phyloP scores from a whole-genome alignment of 1,140 invertebrate genomes.

The Eriosoma lanigerum region DNA sequence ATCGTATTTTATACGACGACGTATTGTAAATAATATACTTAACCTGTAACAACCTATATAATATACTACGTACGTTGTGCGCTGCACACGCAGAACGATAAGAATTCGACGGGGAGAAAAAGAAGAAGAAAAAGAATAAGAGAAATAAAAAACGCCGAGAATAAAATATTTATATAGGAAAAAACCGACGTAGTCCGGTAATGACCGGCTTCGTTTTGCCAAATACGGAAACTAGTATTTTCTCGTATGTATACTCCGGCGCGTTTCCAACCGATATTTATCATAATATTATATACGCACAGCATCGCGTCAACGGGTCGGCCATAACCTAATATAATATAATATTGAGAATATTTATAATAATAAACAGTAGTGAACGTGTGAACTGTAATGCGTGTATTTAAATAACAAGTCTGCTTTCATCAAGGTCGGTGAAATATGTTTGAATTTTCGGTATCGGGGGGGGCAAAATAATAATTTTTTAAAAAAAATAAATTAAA shows the following conservation, averaged over 20 bases:
- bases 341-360: no score
- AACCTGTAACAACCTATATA: not conserved
- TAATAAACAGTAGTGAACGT: no score
- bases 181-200: conserved; percentile 21
- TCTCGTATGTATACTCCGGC: conserved; percentile 8
- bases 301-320: not conserved
- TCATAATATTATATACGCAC: conserved; percentile 7
- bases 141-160: not conserved
- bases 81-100: not conserved
- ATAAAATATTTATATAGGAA: not conserved
- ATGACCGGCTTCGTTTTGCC: conserved; percentile 42
- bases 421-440: no score
- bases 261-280: conserved; percentile 42
- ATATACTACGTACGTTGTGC: not conserved
- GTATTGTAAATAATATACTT: no score
- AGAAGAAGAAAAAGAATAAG: not conserved
- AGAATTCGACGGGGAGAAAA: not conserved
- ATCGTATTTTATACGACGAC: no score
- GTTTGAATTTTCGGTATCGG: no score
- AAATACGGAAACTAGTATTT: conserved; percentile 50
- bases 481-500: no score
- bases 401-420: no score
- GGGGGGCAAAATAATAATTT: no score
- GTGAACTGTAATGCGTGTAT: no score
- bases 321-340: not conserved